A percentile compares a stretch with the other conserved stretches of the same genome.
phyloP scores from a whole-genome alignment of 2,797 vertebrate genomes.

The Falco biarmicus region DNA sequence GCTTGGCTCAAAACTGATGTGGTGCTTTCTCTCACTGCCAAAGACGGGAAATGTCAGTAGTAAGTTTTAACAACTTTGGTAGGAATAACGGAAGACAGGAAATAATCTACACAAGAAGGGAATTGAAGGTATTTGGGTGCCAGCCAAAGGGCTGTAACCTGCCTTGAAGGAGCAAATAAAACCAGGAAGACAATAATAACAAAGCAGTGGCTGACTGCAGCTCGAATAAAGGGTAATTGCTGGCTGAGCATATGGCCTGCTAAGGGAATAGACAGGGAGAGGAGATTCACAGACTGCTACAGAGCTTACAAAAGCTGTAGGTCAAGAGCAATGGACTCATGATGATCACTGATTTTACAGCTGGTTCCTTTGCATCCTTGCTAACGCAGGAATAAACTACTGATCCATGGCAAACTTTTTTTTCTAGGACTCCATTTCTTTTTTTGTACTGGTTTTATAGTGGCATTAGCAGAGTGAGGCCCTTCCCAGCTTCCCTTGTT shows the following conservation, averaged over 20 bases:
- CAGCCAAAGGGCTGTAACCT: slow-evolving; percentile 46
- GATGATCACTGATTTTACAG: not conserved
- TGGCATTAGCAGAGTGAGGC: not conserved
- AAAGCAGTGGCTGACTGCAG: not conserved
- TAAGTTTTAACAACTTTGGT: slow-evolving; percentile 10
- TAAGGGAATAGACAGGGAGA: not conserved
- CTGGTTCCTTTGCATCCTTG: not conserved
- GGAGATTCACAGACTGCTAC: not conserved
- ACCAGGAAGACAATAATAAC: slow-evolving; percentile 14
- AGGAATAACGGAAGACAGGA: not conserved
- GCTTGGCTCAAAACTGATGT: not conserved
- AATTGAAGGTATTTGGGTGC: not conserved
- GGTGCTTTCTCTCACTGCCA: slow-evolving; percentile 1
- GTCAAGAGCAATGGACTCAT: not conserved
- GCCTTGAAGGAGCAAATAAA: slow-evolving; percentile 38
- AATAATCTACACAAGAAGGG: not conserved
- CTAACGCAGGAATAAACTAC: not conserved
- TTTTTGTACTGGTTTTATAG: not conserved
- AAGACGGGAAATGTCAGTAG: not conserved
- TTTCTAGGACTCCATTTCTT: not conserved
- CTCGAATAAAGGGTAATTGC: not conserved
- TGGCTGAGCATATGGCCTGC: not conserved
- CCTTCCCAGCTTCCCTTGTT: not conserved
- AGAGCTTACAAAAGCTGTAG: not conserved
- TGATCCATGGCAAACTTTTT: not conserved